Percentiles rank a stretch among this genome's conserved stretches.
Evolutionary conservation across 2,113 vertebrate species (phyloP).

Genomic region (Atherinomorus stipes): DNA sequence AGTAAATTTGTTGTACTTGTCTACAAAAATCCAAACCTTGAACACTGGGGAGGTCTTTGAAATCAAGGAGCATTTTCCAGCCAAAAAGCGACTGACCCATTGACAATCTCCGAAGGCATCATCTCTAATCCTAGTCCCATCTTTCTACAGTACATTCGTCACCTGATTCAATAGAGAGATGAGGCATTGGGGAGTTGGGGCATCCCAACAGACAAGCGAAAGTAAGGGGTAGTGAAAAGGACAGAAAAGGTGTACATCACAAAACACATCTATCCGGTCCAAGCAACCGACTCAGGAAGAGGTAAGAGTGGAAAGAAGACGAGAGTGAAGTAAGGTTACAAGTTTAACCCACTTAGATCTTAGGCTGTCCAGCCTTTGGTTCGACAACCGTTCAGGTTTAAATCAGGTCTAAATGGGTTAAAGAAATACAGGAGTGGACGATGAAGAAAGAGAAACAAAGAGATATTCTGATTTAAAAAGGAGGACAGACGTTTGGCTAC

Average conservation of each 20-base stretch:
- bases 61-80: background rate
- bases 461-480: background rate
- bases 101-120: constrained; percentile 9
- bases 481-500: background rate
- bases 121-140: background rate
- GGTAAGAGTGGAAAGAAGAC: constrained; percentile 9
- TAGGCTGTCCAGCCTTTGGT: too few relatives aligned
- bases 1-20: background rate
- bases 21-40: background rate
- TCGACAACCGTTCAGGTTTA: too few relatives aligned
- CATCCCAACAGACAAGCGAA: constrained; percentile 58
- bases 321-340: too few relatives aligned
- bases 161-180: constrained; percentile 46
- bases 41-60: background rate
- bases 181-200: constrained; percentile 47
- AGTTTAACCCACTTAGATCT: too few relatives aligned
- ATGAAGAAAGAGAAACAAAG: constrained; percentile 25
- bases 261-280: constrained; percentile 25
- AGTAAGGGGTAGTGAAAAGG: constrained; percentile 32
- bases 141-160: background rate
- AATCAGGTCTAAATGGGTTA: background rate
- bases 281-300: constrained; percentile 20
- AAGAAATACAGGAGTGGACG: constrained; percentile 27
- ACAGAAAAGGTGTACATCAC: constrained; percentile 39
- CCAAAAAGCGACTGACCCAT: background rate